Evolutionary conservation across 2,113 vertebrate genomes (phyloP), one percentile per base, ranked within the genome.

Genomic region (Hiodon tergisus): DNA sequence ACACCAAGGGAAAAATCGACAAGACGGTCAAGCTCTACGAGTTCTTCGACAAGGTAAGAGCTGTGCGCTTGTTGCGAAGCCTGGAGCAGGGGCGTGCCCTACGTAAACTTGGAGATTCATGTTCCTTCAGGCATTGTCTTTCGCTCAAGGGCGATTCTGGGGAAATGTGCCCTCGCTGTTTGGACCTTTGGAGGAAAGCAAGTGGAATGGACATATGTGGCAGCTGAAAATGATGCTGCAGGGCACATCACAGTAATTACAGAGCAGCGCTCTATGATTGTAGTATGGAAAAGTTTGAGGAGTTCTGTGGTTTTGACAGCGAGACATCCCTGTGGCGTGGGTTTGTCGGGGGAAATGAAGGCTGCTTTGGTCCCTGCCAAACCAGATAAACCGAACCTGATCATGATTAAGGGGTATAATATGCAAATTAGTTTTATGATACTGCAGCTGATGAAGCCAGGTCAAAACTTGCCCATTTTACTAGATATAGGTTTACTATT

Each of bases 11-110:
- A 57, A 83, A 83, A 50, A 78, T 93, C n/a, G 83, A 87, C 75
- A 89, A 90, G 84, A 90, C 88, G 0, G 83, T 92, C 47, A 81
- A 79, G 59, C 89, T 93, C 0, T 91, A 91, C 16, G 85, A 89
- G 68, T 93, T 92, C 80, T 91, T 90, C 76, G 92, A 93, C 76
- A 91, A 90, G 91, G 92, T 93, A 59, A 84, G 85, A 57, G 10
- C 48, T 13, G 11, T 9, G 14, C n/a, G 8, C n/a, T 14, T 14
- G 59, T 61, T 14, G n/a, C 10, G 59, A 9, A 13, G 4, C n/a
- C 10, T 61, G 59, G 59, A 61, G 10, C 59, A 9, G 13, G 59
- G 8, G 3, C 13, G 10, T 14, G 31, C 31, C 31, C 31, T 31
- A 31, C 31, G 31, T 31, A 31, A 31, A 31, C 31, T 31, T 31